Evolutionary conservation across 2,113 vertebrate species (phyloP).

Genomic region (Sphyrna mokarran): DNA sequence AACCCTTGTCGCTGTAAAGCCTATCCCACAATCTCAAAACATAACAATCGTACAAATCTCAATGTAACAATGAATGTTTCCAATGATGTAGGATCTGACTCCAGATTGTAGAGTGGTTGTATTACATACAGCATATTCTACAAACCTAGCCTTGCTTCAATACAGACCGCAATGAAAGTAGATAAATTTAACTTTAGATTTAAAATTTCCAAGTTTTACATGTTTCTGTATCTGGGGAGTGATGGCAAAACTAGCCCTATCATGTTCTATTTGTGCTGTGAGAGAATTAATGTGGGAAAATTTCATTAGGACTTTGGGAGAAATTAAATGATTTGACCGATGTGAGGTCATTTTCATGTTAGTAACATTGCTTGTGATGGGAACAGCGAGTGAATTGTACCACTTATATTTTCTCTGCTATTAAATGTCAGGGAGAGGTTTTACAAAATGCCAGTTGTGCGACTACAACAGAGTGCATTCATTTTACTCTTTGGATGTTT

Average conservation of each 20-base stretch:
- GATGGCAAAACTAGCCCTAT: too few relatives aligned
- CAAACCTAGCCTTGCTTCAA: background rate
- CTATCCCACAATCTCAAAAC: too few relatives aligned
- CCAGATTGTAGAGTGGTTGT: background rate
- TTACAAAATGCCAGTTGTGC: background rate
- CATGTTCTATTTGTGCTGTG: background rate
- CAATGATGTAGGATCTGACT: too few relatives aligned
- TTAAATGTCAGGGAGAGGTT: background rate
- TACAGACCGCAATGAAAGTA: background rate
- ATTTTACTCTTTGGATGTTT: background rate
- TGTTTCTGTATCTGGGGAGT: background rate
- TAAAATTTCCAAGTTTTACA: too few relatives aligned
- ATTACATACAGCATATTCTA: background rate
- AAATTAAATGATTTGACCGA: background rate
- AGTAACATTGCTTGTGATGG: background rate
- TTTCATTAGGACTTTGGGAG: background rate
- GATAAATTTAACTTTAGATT: background rate
- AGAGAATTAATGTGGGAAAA: background rate
- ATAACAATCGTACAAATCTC: too few relatives aligned
- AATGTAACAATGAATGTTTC: too few relatives aligned
- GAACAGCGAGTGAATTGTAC: background rate
- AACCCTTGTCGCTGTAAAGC: too few relatives aligned
- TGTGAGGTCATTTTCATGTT: background rate
- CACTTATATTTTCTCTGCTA: background rate
- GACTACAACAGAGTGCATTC: background rate